phyloP scores from a whole-genome alignment of 92 coral and sea anemone genomes.

The Porites evermanni region DNA sequence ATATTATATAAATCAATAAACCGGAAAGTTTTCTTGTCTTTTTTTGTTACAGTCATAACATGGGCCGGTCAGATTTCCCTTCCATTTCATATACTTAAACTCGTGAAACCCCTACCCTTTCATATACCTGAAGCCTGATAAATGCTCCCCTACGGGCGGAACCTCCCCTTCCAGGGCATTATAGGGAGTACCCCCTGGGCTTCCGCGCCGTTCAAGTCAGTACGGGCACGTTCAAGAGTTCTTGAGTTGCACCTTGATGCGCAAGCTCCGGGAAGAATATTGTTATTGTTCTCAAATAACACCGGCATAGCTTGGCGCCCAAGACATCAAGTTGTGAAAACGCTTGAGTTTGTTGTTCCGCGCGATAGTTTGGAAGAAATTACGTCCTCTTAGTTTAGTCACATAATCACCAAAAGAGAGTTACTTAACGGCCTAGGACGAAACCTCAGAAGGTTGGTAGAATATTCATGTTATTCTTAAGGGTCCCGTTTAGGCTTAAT shows the following conservation, averaged over 20 bases:
- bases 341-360: background rate
- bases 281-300: background rate
- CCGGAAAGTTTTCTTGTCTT: too few relatives aligned
- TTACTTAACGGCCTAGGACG: background rate
- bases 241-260: background rate
- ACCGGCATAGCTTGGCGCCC: background rate
- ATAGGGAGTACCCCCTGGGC: too few relatives aligned
- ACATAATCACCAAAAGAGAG: background rate
- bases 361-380: background rate
- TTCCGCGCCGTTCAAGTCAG: too few relatives aligned
- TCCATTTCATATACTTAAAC: too few relatives aligned
- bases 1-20: too few relatives aligned
- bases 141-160: too few relatives aligned
- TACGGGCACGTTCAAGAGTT: too few relatives aligned
- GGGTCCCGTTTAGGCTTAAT: background rate
- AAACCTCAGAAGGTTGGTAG: background rate
- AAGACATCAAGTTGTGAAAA: background rate
- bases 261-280: background rate
- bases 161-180: too few relatives aligned
- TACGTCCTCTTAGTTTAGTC: background rate
- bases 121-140: too few relatives aligned
- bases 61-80: too few relatives aligned
- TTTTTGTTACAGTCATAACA: too few relatives aligned
- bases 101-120: too few relatives aligned
- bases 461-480: background rate